A percentile compares a stretch with the other conserved stretches of the same genome.
phyloP scores from a whole-genome alignment of 2,113 vertebrate genomes.

The Copsychus sechellarum region DNA sequence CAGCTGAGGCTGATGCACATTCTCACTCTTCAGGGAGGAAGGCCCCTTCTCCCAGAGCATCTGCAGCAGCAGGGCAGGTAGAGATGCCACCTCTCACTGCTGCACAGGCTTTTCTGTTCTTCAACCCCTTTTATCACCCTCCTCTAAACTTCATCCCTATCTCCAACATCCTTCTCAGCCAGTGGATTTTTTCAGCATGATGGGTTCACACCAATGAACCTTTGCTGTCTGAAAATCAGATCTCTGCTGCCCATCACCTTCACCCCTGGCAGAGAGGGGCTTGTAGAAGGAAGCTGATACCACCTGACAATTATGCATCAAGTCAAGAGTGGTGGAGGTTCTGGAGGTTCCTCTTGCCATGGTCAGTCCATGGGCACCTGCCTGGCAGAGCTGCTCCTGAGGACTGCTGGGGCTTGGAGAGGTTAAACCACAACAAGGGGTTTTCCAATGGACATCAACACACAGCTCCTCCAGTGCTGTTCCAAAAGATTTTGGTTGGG shows the following conservation, averaged over 20 bases:
- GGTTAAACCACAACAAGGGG: not conserved
- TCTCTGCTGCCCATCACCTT: not conserved
- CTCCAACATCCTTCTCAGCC: not conserved
- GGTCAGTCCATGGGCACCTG: not conserved
- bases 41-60: not conserved
- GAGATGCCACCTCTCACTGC: not conserved
- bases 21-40: not conserved
- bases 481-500: not conserved
- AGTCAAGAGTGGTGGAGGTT: not conserved
- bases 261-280: not conserved
- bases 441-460: rapidly evolving
- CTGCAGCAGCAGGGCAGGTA: not conserved
- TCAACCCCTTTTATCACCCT: not conserved
- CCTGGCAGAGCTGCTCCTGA: not conserved
- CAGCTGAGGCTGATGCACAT: not conserved
- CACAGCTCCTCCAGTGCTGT: not conserved
- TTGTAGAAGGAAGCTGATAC: not conserved
- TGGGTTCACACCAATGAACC: not conserved
- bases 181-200: not conserved
- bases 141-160: not conserved
- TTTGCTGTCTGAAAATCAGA: not conserved
- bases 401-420: not conserved
- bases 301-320: not conserved
- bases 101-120: not conserved
- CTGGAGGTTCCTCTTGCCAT: not conserved